Evolutionary conservation across 2,888 invertebrate species (phyloP), one percentile per base, ranked within the genome.

Genomic region (Ptychoptera albimana): DNA sequence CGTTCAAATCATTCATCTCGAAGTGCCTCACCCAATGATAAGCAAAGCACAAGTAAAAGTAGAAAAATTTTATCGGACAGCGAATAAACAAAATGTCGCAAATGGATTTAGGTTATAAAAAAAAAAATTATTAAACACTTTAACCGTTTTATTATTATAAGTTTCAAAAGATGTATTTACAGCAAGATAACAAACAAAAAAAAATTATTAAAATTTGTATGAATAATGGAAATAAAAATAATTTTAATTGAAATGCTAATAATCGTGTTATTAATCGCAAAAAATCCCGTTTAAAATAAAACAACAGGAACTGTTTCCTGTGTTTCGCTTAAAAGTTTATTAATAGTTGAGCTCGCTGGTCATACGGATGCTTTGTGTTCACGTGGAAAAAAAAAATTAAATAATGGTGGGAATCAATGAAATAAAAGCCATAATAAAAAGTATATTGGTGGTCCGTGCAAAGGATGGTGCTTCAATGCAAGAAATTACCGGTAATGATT

Each of bases 401-500:
- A 23, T 5, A 23, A 23, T 23, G 23, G 4, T 23, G 3, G 23
- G 7, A 23, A 23, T 23, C 7, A 38, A 36, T 15, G 14, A 39
- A 39, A 39, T 30, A 39, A 39, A 13, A 14, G n/a, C 16, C 13
- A 39, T 12, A 13, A 39, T 40, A 34, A 40, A 40, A 32, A 55
- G 55, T 44, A 63, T 64, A 50, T 50, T 64, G 43, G 51, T 57
- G 43, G 46, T 58, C 46, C 57, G 59, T 52, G 60, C 64, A 48
- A 58, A 60, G 49, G 54, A 58, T 45, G 63, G 63, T 13, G 55
- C 60, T 42, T 63, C 63, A 46, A 62, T 64, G 51, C 50, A 58
- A 45, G 55, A 57, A 43, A 60, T 64, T 43, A 56, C 56, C 47
- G 55, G 63, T 64, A 55, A 5, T 23, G 23, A 14, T 15, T 38